Conservation (phyloP, 1,140 invertebrate species). For the Pteromalus puparum region DNA sequence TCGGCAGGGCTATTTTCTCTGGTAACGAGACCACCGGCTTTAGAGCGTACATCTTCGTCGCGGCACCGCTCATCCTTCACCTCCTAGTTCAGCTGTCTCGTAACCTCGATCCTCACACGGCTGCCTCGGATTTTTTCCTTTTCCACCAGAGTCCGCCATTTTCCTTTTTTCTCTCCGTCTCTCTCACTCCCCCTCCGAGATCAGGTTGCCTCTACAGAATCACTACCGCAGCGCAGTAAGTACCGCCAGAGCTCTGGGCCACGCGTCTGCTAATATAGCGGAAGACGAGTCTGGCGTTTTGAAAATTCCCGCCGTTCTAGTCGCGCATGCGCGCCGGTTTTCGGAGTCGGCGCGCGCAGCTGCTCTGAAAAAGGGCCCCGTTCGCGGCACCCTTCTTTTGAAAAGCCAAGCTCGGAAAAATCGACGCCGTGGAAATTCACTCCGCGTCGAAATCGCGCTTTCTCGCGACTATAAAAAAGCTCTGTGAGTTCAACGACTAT, state of each 20-base stretch:
- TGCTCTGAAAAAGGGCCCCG: neutral
- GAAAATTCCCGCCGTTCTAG: neutral
- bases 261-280: neutral
- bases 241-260: neutral
- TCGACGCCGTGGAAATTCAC: neutral
- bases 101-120: neutral
- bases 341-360: neutral
- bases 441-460: neutral
- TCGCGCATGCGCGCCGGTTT: neutral
- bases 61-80: constrained; percentile 53
- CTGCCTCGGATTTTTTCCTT: neutral
- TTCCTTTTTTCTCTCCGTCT: constrained; percentile 31
- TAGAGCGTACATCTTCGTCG: constrained; percentile 76
- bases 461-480: neutral
- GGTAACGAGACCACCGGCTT: constrained; percentile 76
- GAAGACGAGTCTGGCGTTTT: neutral
- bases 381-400: neutral
- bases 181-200: neutral
- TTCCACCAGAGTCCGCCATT: constrained; percentile 40
- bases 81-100: neutral
- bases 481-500: neutral
- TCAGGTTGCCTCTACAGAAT: neutral
- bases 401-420: neutral
- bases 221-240: neutral
- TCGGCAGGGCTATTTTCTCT: constrained; percentile 72